phyloP scores from a whole-genome alignment of 2,888 invertebrate species.

The Hemistola chrysoprasaria region DNA sequence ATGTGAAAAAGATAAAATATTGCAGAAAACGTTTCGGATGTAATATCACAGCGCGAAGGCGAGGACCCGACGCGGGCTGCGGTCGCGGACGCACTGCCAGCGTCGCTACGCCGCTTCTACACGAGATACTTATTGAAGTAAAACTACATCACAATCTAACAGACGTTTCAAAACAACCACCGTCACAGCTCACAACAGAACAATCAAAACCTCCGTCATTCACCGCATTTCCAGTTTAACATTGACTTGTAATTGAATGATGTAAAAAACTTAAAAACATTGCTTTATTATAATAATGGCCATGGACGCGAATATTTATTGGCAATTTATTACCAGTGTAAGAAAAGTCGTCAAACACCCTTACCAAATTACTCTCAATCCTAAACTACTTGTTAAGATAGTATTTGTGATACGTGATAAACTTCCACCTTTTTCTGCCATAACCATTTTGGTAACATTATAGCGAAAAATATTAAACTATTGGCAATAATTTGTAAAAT shows the following conservation, averaged over 20 bases:
- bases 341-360: conserved; percentile 10
- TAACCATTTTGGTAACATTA: conserved; percentile 17
- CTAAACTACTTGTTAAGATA: conserved; percentile 30
- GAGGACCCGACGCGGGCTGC: conserved; percentile 59
- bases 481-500: too few species aligned
- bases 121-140: conserved; percentile 52
- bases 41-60: conserved; percentile 37
- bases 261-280: conserved; percentile 4
- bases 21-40: conserved; percentile 17
- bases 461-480: too few species aligned
- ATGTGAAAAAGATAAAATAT: conserved; percentile 13
- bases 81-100: conserved; percentile 67
- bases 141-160: conserved; percentile 52
- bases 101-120: conserved; percentile 48
- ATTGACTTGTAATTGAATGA: conserved; percentile 7
- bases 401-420: conserved; percentile 32
- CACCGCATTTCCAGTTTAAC: conserved; percentile 7
- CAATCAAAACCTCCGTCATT: conserved; percentile 52
- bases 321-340: neutral
- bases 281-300: conserved; percentile 8
- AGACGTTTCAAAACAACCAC: conserved; percentile 50
- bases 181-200: conserved; percentile 50
- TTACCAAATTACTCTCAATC: conserved; percentile 50
- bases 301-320: conserved; percentile 4
- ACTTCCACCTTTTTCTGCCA: conserved; percentile 44